Evolutionary conservation across 2,888 invertebrate genomes (phyloP).

Genomic region (Noctuana brunneofusca): DNA sequence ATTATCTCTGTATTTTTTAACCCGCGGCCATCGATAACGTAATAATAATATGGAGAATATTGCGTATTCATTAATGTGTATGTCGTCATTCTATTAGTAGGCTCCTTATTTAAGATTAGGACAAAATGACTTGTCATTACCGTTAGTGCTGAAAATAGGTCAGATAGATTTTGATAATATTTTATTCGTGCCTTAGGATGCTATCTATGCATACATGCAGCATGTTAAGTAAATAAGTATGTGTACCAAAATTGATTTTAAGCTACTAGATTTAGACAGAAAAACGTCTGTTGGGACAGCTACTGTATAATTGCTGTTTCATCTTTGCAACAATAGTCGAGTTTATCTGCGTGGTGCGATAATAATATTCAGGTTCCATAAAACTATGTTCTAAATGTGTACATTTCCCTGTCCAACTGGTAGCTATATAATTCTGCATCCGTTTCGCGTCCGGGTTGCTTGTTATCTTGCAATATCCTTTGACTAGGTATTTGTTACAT

Average conservation of each 20-base stretch:
- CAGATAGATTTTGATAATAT: no score
- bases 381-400: not conserved
- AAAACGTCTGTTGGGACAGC: no score
- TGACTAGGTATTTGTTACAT: not conserved
- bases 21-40: not conserved
- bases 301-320: no score
- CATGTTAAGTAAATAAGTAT: no score
- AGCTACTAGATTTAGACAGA: no score
- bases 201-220: no score
- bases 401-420: conserved; percentile 17
- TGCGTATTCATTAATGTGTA: not conserved
- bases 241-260: no score
- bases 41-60: not conserved
- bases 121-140: no score
- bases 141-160: no score
- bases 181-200: no score
- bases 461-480: conserved; percentile 20
- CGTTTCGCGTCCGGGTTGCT: conserved; percentile 20
- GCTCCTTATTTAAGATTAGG: no score
- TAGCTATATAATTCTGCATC: conserved; percentile 9
- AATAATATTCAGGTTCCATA: conserved; percentile 17
- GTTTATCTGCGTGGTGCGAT: conserved; percentile 1
- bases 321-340: not conserved
- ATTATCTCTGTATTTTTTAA: not conserved
- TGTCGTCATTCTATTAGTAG: not conserved